Conservation (phyloP, 2,888 invertebrate species). For the Ormyrus labotus region DNA sequence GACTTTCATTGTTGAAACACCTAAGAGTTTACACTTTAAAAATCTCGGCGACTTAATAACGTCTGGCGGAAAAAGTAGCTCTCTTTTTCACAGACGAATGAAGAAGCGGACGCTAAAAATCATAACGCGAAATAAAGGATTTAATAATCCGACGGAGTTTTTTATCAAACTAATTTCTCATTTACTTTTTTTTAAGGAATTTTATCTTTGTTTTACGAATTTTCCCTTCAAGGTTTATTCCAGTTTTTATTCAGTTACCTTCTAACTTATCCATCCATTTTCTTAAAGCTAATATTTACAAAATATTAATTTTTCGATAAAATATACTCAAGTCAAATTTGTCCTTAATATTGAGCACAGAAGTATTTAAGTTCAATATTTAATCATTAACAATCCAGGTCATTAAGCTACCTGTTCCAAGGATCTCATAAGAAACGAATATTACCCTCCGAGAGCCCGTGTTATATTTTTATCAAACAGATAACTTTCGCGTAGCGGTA, state of each 20-base stretch:
- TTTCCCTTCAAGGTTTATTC: neutral
- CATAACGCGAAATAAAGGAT: conserved; percentile 23
- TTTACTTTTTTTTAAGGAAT: neutral
- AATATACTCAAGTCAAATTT: no score
- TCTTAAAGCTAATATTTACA: no score
- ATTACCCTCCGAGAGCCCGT: no score
- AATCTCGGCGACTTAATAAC: conserved; percentile 3
- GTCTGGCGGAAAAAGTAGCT: conserved; percentile 2
- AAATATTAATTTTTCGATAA: no score
- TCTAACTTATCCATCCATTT: neutral
- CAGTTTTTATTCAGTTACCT: conserved; percentile 1
- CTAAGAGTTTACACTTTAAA: neutral
- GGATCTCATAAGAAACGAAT: no score
- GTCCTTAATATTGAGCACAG: no score
- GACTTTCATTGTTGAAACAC: no score
- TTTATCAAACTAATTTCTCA: conserved; percentile 18
- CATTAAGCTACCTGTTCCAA: no score
- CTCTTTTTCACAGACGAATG: neutral
- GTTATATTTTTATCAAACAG: no score
- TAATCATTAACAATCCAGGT: no score
- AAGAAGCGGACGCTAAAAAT: conserved; percentile 6
- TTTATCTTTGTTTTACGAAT: neutral
- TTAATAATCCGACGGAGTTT: conserved; percentile 19
- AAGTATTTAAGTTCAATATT: no score
- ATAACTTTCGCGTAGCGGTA: no score